These are phyloP conservation scores for Numenius phaeopus DNA, from an alignment of 2,797 vertebrate species.

Conservation along the genomic window DNA sequence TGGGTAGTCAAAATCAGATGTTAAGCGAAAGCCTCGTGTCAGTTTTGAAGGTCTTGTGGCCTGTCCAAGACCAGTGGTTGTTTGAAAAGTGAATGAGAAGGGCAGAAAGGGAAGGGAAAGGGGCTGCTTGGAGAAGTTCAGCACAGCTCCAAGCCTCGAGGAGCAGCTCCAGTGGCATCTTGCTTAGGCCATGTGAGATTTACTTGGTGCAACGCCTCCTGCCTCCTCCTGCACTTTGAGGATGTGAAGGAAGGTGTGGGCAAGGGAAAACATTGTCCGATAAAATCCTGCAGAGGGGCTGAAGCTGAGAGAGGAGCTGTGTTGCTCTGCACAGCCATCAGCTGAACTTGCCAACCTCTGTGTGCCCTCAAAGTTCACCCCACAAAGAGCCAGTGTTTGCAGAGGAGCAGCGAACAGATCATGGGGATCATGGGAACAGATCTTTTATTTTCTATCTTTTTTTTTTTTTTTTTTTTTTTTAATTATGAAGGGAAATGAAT, in stretches of 20 bases:
- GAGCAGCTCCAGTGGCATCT: fast-evolving
- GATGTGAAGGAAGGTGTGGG: background rate
- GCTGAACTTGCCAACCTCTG: background rate
- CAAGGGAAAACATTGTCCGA: background rate
- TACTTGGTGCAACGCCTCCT: background rate
- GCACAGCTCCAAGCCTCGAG: background rate
- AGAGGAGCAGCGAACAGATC: background rate
- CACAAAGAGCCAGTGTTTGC: fast-evolving
- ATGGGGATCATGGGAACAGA: too few species aligned
- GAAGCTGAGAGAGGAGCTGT: background rate
- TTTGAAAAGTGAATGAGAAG: background rate
- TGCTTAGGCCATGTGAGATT: background rate
- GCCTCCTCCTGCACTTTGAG: background rate
- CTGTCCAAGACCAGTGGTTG: background rate
- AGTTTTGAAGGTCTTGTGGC: background rate
- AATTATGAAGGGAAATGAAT: background rate
- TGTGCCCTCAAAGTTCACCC: background rate
- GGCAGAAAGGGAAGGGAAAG: background rate
- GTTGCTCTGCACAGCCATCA: background rate
- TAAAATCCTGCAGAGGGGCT: background rate
- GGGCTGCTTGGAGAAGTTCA: background rate
- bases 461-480: background rate
- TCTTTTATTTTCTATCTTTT: background rate
- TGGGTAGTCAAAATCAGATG: background rate
- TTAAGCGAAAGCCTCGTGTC: background rate